Base-by-base conservation (phyloP, 1,140 invertebrate genomes). In the Eumeta japonica region DNA sequence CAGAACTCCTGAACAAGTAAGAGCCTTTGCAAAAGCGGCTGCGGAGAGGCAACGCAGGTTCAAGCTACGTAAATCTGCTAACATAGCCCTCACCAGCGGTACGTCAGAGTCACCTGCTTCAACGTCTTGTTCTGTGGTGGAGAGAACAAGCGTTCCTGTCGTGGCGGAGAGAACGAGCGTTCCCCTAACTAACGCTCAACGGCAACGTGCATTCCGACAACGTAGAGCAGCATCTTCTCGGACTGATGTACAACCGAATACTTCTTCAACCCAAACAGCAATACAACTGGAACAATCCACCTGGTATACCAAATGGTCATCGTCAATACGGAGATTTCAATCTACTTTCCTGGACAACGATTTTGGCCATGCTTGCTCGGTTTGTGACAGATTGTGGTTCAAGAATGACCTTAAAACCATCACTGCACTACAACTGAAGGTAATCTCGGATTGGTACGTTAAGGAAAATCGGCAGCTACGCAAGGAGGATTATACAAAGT, bases 381-480 rank as follows among this genome's bases (percentile, higher is more conserved):
- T 60, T 38, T 55, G 50, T 19, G 52, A 60, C 43, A 41, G 48
- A 48, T 16, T 60, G 15, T 59, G 53, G 51, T 55, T 51, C 28
- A 55, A 39, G 14, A 56, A 56, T 7, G 57, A 60, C 35, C 45
- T 60, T n/a, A 52, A 53, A 52, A 10, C 41, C 48, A 55, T 52
- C 56, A 56, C 39, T 55, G 53, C 24, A 24, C 36, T 15, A 51
- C 48, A 57, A 20, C 41, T 57, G 28, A 5, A 55, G 48, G 52
- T 55, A 7, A 53, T 57, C 11, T 50, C 45, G 50, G 45, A 57
- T 28, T 57, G 54, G 50, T 53, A 33, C 27, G 28, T 49, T 30
- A 52, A 55, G 31, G 49, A 58, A 58, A 52, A 52, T 55, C 41
- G 47, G 14, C 46, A 33, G 39, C 43, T 55, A n/a, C 2, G 48